Evolutionary conservation across 2,888 invertebrate species (phyloP).

Genomic region (Platycheirus albimanus): DNA sequence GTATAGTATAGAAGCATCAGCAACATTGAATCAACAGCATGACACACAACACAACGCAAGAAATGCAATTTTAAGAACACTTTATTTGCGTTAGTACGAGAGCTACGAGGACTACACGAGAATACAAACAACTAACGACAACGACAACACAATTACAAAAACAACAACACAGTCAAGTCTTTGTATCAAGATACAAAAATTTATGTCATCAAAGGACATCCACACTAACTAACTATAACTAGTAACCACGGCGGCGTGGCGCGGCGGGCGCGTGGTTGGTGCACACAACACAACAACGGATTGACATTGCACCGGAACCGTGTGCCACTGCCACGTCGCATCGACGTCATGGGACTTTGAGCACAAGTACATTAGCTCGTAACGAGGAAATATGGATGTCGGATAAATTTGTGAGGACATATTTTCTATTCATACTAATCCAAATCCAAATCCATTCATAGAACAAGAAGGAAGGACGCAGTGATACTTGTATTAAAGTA

Average conservation of each 20-base stretch:
- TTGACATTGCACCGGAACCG: slow-evolving; percentile 10
- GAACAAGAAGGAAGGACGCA: slow-evolving; percentile 16
- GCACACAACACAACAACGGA: background rate
- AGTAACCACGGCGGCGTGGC: too few species aligned
- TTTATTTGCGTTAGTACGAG: slow-evolving; percentile 63
- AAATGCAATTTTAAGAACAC: slow-evolving; percentile 67
- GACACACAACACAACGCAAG: slow-evolving; percentile 33
- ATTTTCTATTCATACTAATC: slow-evolving; percentile 49
- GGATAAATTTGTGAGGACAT: slow-evolving; percentile 68
- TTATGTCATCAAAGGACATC: slow-evolving; percentile 32
- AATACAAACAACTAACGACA: slow-evolving; percentile 26
- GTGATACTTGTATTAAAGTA: too few species aligned
- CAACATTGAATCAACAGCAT: slow-evolving; percentile 57
- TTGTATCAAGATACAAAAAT: slow-evolving; percentile 23
- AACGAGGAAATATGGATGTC: slow-evolving; percentile 71
- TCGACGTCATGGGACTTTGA: slow-evolving; percentile 61
- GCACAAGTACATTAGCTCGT: slow-evolving; percentile 68
- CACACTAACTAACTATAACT: too few species aligned
- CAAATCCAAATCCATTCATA: slow-evolving; percentile 57
- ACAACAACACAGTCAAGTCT: slow-evolving; percentile 11
- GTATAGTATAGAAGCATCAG: slow-evolving; percentile 4
- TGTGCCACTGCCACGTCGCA: slow-evolving; percentile 9
- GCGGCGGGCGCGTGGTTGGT: too few species aligned
- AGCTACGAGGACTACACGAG: slow-evolving; percentile 19
- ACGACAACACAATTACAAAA: slow-evolving; percentile 27